Evolutionary conservation across 2,888 invertebrate species (phyloP), one percentile per base, ranked within the genome.

Genomic region (Meloe dianella): DNA sequence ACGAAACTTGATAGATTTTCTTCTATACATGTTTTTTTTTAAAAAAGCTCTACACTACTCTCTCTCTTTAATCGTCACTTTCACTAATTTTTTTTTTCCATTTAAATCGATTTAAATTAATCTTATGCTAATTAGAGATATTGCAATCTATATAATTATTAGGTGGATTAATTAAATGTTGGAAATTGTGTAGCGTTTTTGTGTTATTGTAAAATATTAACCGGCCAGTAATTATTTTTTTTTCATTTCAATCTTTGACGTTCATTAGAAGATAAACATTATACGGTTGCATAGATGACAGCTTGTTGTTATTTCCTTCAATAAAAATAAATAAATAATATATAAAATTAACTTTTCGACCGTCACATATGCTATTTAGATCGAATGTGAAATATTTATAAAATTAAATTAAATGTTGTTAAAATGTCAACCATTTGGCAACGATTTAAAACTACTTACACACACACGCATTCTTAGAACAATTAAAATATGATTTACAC

Each of bases 401-500:
- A 64, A 67, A 67, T 67, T 67, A 67, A 61, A 61, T 38, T 4
- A 20, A 41, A 35, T 51, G 61, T 38, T 62, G 59, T 67, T 65
- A 59, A 68, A 65, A 47, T 68, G 68, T 65, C 68, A 68, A 54
- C 12, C 71, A 68, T 70, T 73, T 73, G 73, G 70, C 70, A 73
- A 17, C 66, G 57, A 65, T 71, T 69, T 66, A 58, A 60, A 54
- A 14, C 24, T n/a, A 2, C 35, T n/a, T n/a, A n/a, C n/a, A n/a
- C n/a, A n/a, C n/a, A n/a, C n/a, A n/a, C 22, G 63, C 69, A 68
- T 71, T 73, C 71, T 70, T 63, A 41, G 73, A 73, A 73, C 70
- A 73, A 73, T 73, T 71, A 73, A 66, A 67, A 66, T 71, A 71
- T 73, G 73, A 73, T 73, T 73, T 70, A 73, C 71, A 69, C 9